A percentile compares a stretch with the other conserved stretches of the same genome.
Evolutionary conservation across 2,888 invertebrate species (phyloP).

Genomic region (Tipula confusa): DNA sequence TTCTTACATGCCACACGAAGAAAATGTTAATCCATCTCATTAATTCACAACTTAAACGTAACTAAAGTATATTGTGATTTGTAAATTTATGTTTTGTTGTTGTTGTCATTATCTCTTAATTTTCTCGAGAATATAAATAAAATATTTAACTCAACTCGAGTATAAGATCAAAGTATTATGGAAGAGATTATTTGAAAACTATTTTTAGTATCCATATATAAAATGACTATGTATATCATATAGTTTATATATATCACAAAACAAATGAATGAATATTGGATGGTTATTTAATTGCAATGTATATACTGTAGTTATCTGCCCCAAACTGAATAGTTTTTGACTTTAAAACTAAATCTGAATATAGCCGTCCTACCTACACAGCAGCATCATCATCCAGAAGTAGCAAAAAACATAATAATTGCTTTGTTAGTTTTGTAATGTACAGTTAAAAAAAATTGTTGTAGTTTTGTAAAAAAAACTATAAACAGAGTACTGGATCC

Average conservation of each 20-base stretch:
- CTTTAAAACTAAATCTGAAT: not conserved
- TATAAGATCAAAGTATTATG: conserved; percentile 3
- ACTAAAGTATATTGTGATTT: not conserved
- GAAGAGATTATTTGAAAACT: not conserved
- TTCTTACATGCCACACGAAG: conserved; percentile 14
- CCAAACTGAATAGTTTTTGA: not conserved
- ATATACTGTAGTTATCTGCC: not conserved
- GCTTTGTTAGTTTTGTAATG: conserved; percentile 4
- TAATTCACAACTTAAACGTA: not conserved
- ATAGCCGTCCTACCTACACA: not conserved
- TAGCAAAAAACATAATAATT: not conserved
- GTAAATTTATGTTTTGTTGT: not conserved
- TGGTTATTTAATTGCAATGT: not conserved
- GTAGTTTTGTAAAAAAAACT: not conserved
- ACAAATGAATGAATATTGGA: not conserved
- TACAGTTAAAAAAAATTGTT: not conserved
- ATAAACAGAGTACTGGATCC: not conserved
- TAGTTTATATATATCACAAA: too few species aligned
- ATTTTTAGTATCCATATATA: not conserved
- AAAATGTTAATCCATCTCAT: conserved; percentile 20
- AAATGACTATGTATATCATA: too few species aligned
- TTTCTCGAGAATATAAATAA: not conserved
- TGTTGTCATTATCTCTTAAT: not conserved
- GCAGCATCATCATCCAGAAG: not conserved
- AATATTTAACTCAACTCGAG: not conserved